Evolutionary conservation across 2,113 vertebrate species (phyloP), one percentile per base, ranked within the genome.

Genomic region (Hystrix brachyura): DNA sequence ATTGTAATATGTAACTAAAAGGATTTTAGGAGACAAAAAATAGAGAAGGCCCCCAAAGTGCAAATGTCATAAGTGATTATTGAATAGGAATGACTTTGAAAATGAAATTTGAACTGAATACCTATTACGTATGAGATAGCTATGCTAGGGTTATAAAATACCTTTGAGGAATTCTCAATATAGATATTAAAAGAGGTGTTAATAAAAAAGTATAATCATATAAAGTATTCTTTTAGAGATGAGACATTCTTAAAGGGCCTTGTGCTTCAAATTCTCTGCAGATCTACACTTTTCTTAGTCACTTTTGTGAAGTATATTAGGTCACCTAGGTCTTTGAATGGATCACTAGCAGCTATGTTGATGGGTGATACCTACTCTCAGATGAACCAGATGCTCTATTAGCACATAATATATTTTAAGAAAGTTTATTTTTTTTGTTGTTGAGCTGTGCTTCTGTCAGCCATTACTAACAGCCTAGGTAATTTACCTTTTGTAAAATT

Each of bases 31-130:
- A 79, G 71, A 81, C 59, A 57, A 59, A 90, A 81, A 85, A 69
- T 21, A 57, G 19, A 48, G 4, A 60, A 53, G 29, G 5, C 21
- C 21, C 17, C 12, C 25, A 94, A 74, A 90, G 11, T 57, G 2
- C 17, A 76, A 67, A 34, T 34, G 38, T 93, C 25, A 55, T 51
- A 89, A 78, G 23, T 72, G 21, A 81, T 94, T 32, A 53, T 60
- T n/a, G 21, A 87, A 12, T 71, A 43, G 34, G 12, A 95, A 86
- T 80, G 27, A 80, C 4, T 93, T 62, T 53, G 27, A 57, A 82
- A 91, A 82, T 32, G 69, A 72, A 94, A 90, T 18, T 85, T 92
- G 43, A 91, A 59, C 55, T n/a, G 7, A 34, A 71, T 89, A 32
- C 3, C 60, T 96, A 79, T 32, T 94, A 48, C 65, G 76, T 94